Percentiles rank a stretch among this genome's conserved stretches.
These are phyloP conservation scores for Cyclophora albipunctata DNA, from an alignment of 2,888 invertebrate species.

Conservation along the genomic window DNA sequence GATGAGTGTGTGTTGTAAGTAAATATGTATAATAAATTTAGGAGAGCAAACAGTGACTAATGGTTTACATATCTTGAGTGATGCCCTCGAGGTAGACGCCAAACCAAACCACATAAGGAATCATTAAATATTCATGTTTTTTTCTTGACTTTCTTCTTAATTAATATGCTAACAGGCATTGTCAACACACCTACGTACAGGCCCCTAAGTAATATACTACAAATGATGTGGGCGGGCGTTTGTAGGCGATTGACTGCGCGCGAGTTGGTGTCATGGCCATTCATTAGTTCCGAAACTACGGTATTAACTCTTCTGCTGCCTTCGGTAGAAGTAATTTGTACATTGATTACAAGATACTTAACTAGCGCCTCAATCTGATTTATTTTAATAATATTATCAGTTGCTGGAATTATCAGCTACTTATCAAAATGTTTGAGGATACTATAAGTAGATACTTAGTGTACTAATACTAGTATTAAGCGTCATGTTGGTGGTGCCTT, in stretches of 20 bases:
- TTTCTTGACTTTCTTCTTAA: slow-evolving; percentile 67
- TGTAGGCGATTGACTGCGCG: slow-evolving; percentile 49
- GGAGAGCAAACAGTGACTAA: too few relatives aligned
- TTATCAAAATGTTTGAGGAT: slow-evolving; percentile 1
- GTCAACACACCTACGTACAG: slow-evolving; percentile 61
- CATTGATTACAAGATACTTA: slow-evolving; percentile 10
- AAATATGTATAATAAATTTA: too few relatives aligned
- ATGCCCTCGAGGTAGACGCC: slow-evolving; percentile 12
- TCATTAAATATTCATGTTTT: slow-evolving; percentile 60
- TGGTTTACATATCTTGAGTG: too few relatives aligned
- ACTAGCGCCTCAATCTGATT: slow-evolving; percentile 1
- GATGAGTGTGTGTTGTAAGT: too few relatives aligned
- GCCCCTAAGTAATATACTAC: slow-evolving; percentile 38
- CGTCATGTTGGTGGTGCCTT: too few relatives aligned
- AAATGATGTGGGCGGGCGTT: slow-evolving; percentile 39
- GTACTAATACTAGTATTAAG: too few relatives aligned
- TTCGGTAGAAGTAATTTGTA: background rate
- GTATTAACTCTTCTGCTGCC: slow-evolving; percentile 14
- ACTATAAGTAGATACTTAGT: slow-evolving; percentile 1
- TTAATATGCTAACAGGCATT: slow-evolving; percentile 71
- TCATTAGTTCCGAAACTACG: slow-evolving; percentile 35
- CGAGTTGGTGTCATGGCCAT: slow-evolving; percentile 56
- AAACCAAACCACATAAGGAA: slow-evolving; percentile 33
- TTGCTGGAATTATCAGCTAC: background rate
- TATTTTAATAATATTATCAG: background rate